Evolutionary conservation across 2,113 vertebrate species (phyloP), one percentile per base, ranked within the genome.

Genomic region (Bubo scandiacus): DNA sequence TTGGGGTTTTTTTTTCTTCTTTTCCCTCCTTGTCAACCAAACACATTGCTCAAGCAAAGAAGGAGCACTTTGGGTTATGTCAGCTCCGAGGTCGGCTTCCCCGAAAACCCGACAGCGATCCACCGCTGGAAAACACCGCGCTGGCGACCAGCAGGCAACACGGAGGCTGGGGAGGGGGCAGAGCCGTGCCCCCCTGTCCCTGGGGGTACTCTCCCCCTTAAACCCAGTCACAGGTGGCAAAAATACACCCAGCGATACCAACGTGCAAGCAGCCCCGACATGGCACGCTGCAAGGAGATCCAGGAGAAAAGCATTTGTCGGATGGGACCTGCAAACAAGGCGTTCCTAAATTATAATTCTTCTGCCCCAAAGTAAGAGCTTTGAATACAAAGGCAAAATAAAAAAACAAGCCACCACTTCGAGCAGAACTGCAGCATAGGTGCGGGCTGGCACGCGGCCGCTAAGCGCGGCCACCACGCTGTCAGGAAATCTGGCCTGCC

Each of bases 281-380:
- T 2, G 1, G 49, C 9, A 2, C 2, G 25, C 38, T 10, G 29
- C 21, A 11, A 12, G n/a, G 1, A 17, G 23, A 13, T 32, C n/a
- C 55, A 2, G 43, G 30, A 40, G 66, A 27, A 49, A 34, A 25
- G n/a, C 54, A 7, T 8, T 36, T 10, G 34, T 47, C 5, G 9
- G 51, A 12, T 4, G 5, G 15, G 51, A 23, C n/a, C 9, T 36
- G 62, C 21, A 4, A 45, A 23, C 27, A 21, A 38, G 22, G 16
- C 3, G 4, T 14, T 51, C 18, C 42, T 5, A 43, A 45, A 52
- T 18, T 6, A 7, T 6, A 43, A 45, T 18, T 38, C 11, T 54
- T 14, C 36, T 45, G 65, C 55, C 27, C 34, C 47, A 3, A 54
- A 54, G 10, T 11, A 43, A 25, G 5, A 55, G 51, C 26, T 19